Evolutionary conservation across 2,888 invertebrate species (phyloP).

Genomic region (Nephrocerus scutellatus): DNA sequence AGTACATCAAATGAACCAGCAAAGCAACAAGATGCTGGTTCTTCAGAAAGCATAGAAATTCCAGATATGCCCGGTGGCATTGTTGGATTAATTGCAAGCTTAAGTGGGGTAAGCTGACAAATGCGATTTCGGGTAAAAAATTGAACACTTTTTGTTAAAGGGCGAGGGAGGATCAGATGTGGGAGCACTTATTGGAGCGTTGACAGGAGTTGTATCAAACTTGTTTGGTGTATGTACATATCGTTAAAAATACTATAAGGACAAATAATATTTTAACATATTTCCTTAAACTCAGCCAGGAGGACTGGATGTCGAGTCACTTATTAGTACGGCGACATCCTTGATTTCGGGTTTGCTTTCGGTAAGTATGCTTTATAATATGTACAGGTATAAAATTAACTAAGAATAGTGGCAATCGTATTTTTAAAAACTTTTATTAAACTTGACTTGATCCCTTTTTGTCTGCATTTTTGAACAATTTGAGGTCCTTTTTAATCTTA

Average conservation of each 20-base stretch:
- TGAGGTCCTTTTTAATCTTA: background rate
- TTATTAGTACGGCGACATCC: slow-evolving; percentile 40
- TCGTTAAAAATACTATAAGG: background rate
- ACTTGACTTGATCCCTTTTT: background rate
- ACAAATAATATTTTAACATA: background rate
- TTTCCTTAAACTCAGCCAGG: slow-evolving; percentile 42
- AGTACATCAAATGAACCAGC: slow-evolving; percentile 15
- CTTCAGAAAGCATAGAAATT: slow-evolving; percentile 19
- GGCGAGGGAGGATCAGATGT: slow-evolving; percentile 47
- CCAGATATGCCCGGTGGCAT: slow-evolving; percentile 33
- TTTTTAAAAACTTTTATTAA: background rate
- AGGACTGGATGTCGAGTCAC: slow-evolving; percentile 41
- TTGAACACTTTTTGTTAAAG: slow-evolving; percentile 22
- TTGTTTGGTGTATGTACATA: slow-evolving; percentile 43
- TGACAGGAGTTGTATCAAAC: slow-evolving; percentile 42
- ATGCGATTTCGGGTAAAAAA: background rate
- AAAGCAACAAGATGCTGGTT: slow-evolving; percentile 24
- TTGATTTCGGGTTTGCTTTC: slow-evolving; percentile 41
- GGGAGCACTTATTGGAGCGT: slow-evolving; percentile 45
- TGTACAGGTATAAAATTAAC: too few species aligned
- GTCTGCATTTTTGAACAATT: background rate
- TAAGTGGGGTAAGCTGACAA: slow-evolving; percentile 42
- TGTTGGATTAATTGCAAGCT: slow-evolving; percentile 41
- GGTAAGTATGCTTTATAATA: slow-evolving; percentile 27
- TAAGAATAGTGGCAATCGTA: too few species aligned